Percentiles rank a stretch among this genome's conserved stretches.
Conservation (phyloP, 2,888 invertebrate genomes). For the Craniophora ligustri region DNA sequence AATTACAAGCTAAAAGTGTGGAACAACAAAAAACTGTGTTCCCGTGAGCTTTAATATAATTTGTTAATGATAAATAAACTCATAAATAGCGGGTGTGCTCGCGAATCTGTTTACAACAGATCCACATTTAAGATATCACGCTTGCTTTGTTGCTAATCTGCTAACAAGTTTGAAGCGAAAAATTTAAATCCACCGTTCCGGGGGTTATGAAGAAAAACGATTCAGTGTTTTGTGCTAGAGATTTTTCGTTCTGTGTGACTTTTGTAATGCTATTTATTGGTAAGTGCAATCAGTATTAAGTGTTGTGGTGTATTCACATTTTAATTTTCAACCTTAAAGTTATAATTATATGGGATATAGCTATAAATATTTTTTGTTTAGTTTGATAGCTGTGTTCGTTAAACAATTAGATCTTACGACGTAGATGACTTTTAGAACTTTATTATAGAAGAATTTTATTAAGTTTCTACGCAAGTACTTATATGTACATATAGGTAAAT, state of each 20-base stretch:
- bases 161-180: slow-evolving; percentile 87
- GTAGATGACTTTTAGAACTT: slow-evolving; percentile 40
- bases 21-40: slow-evolving; percentile 78
- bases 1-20: slow-evolving; percentile 70
- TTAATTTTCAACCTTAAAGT: too few relatives aligned
- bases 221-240: slow-evolving; percentile 38
- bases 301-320: too few relatives aligned
- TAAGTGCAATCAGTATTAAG: too few relatives aligned
- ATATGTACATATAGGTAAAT: too few relatives aligned
- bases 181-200: slow-evolving; percentile 81
- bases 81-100: slow-evolving; percentile 84
- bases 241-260: slow-evolving; percentile 40
- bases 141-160: slow-evolving; percentile 87
- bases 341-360: too few relatives aligned
- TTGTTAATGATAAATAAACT: slow-evolving; percentile 89
- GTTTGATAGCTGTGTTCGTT: slow-evolving; percentile 3
- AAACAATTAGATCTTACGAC: slow-evolving; percentile 36
- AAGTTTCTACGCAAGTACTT: too few relatives aligned
- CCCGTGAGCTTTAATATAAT: slow-evolving; percentile 86
- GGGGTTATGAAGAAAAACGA: slow-evolving; percentile 81
- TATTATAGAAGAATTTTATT: not conserved
- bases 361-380: too few relatives aligned
- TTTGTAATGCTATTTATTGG: not conserved
- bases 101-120: slow-evolving; percentile 88
- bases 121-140: slow-evolving; percentile 87